Evolutionary conservation across 2,113 vertebrate genomes (phyloP).

Genomic region (Camelus bactrianus): DNA sequence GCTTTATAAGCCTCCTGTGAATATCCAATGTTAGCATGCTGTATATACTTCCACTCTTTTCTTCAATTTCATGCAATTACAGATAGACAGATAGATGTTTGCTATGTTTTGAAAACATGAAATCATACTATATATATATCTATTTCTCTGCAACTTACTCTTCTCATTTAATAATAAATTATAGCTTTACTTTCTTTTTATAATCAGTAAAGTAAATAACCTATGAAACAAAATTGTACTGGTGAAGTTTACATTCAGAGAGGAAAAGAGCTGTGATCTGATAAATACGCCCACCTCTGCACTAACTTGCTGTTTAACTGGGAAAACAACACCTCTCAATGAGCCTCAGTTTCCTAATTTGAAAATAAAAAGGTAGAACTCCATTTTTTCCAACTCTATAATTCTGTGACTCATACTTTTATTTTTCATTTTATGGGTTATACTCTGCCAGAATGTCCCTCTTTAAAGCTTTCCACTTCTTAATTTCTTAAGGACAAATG

Average conservation of each 20-base stretch:
- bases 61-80: background rate
- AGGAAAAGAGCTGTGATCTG: background rate
- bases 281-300: background rate
- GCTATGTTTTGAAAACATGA: conserved; percentile 33
- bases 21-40: background rate
- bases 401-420: conserved; percentile 47
- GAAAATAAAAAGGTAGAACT: conserved; percentile 11
- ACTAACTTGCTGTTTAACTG: background rate
- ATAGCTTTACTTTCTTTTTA: conserved; percentile 28
- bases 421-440: conserved; percentile 64
- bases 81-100: background rate
- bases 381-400: background rate
- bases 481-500: conserved; percentile 79
- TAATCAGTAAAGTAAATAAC: background rate
- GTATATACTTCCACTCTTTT: background rate
- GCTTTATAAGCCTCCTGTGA: background rate
- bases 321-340: background rate
- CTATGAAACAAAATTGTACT: background rate
- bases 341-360: conserved; percentile 11
- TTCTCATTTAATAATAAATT: background rate
- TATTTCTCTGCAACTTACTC: conserved; percentile 10
- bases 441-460: conserved; percentile 81
- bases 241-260: background rate
- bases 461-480: conserved; percentile 77
- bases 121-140: background rate